These are phyloP conservation scores for Corvus hawaiiensis DNA, from an alignment of 2,113 vertebrate species.

Conservation along the genomic window DNA sequence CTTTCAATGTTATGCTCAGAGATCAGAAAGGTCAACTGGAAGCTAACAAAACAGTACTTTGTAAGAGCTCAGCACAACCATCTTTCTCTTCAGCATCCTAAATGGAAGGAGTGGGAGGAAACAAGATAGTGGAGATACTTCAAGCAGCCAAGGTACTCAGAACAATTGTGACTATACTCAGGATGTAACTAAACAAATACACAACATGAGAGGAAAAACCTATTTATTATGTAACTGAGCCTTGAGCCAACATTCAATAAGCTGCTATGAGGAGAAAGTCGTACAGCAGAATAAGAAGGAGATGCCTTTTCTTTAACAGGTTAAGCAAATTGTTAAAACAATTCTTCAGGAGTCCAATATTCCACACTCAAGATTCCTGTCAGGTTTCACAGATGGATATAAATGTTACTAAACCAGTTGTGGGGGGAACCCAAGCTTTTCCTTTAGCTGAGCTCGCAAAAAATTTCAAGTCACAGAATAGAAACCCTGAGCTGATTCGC, in stretches of 20 bases:
- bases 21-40: slow-evolving; percentile 7
- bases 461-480: not conserved
- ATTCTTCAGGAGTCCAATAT: not conserved
- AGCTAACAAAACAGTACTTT: slow-evolving; percentile 14
- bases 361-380: not conserved
- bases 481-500: not conserved
- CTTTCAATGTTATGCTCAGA: not conserved
- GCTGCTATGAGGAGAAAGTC: not conserved
- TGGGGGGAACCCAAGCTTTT: not conserved
- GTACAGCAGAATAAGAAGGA: not conserved
- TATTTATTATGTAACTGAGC: not conserved
- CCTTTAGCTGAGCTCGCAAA: not conserved
- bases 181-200: not conserved
- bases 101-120: not conserved
- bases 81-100: slow-evolving; percentile 19
- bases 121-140: not conserved
- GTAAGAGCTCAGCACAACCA: not conserved
- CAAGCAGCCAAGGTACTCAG: not conserved
- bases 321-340: not conserved
- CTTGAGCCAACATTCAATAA: not conserved
- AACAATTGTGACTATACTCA: not conserved
- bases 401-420: not conserved
- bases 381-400: not conserved
- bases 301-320: not conserved
- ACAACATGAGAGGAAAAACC: not conserved